Evolutionary conservation across 1,140 invertebrate species (phyloP), one percentile per base, ranked within the genome.

Genomic region (fruit fly (Drosophila melanogaster)): DNA sequence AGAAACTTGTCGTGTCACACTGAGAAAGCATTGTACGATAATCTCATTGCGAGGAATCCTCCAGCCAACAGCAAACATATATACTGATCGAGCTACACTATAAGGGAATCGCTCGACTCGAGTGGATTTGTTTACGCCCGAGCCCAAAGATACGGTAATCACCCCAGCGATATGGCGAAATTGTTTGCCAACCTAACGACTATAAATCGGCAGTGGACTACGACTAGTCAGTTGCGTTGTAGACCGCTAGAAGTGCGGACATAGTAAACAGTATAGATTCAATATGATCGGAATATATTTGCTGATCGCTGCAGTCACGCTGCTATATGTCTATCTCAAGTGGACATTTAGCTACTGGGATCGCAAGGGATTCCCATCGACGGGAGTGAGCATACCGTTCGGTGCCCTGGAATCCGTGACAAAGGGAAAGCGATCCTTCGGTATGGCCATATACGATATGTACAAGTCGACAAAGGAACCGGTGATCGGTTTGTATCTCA

Each of bases 401-500:
- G 92, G 90, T 5, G 85, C 72, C 4, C 3, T 92, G 7, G 70
- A 80, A 6, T 35, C 77, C 0, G 62, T 87, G 14, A 43, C 56
- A 1, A 47, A 26, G 3, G 55, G 80, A 1, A 71, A 81, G 35
- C 49, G 76, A 37, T 87, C 84, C 17, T 80, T 92, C 4, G 90
- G 90, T 11, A 35, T 78, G 70, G 81, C 80, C 26, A 79, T 92
- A 14, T 72, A 81, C 14, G 90, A 92, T n/a, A 17, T 85, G 14
- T 92, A 92, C 46, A 22, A 44, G 0, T 50, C 60, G 3, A 79
- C 43, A 1, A 81, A 69, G 15, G 69, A 90, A 10, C 83, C 77
- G 26, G 75, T 92, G 15, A 17, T 92, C 4, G 91, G 91, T 6
- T 80, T 92, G 7, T 92, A 92, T 47, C 64, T 92, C 14, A 77